Evolutionary conservation across 1,140 invertebrate species (phyloP).

Genomic region (Drosophila lowei): DNA sequence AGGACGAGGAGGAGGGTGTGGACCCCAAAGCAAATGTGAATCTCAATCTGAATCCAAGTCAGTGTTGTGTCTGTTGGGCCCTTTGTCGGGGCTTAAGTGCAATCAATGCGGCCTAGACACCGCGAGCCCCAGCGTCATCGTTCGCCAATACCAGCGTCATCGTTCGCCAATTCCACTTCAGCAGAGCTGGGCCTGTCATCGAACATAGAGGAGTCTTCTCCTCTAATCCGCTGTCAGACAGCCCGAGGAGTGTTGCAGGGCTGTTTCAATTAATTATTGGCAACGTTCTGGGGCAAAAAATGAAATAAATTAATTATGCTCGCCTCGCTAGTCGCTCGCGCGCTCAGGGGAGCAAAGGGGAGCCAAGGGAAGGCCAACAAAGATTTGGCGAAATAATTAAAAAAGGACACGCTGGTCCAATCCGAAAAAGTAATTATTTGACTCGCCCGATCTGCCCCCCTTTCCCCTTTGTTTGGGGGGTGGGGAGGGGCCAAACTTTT

Average conservation of each 20-base stretch:
- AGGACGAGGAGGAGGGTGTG: not conserved
- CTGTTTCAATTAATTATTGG: slow-evolving; percentile 72
- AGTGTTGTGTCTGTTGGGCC: slow-evolving; percentile 7
- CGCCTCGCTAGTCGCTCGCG: slow-evolving; percentile 43
- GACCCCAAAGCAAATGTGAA: too few species aligned
- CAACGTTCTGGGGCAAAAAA: slow-evolving; percentile 50
- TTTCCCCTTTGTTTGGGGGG: slow-evolving; percentile 14
- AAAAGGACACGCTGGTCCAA: slow-evolving; percentile 68
- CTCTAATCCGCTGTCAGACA: slow-evolving; percentile 13
- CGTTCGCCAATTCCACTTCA: slow-evolving; percentile 12
- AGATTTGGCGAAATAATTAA: slow-evolving; percentile 71
- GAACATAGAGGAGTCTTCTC: not conserved
- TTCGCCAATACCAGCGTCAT: slow-evolving; percentile 33
- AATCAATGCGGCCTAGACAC: slow-evolving; percentile 51
- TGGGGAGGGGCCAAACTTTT: slow-evolving; percentile 70
- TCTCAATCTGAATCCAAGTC: slow-evolving; percentile 30
- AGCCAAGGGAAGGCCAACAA: slow-evolving; percentile 56
- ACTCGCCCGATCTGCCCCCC: slow-evolving; percentile 1
- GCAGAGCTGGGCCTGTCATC: slow-evolving; percentile 23
- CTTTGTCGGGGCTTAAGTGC: slow-evolving; percentile 58
- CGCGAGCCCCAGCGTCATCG: not conserved
- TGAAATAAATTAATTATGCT: slow-evolving; percentile 77
- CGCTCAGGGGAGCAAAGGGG: slow-evolving; percentile 16
- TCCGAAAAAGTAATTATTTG: slow-evolving; percentile 79
- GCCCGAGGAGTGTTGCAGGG: not conserved